Percentiles rank a stretch among this genome's conserved stretches.
Evolutionary conservation across 2,797 vertebrate species (phyloP).

Genomic region (Crax fasciolata): DNA sequence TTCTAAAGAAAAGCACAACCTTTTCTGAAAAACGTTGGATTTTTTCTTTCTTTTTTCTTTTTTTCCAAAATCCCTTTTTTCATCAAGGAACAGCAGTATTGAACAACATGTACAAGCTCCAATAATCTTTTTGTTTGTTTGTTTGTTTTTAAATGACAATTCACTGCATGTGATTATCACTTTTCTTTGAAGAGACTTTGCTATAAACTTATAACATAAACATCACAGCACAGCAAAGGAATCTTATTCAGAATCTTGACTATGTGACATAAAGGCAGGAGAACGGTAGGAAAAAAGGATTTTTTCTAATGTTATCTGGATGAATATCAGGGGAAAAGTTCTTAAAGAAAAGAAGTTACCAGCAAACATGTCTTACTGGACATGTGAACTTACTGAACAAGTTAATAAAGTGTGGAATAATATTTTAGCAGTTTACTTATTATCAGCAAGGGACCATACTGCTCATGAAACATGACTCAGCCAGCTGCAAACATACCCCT

Average conservation of each 20-base stretch:
- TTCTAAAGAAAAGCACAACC: not conserved
- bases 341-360: conserved; percentile 37
- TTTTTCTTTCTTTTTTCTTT: not conserved
- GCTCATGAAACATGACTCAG: conserved; percentile 74
- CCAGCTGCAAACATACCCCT: conserved; percentile 72
- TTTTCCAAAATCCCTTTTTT: accelerated
- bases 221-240: not conserved
- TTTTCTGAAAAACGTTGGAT: not conserved
- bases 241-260: not conserved
- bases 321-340: conserved; percentile 43
- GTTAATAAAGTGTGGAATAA: conserved; percentile 64
- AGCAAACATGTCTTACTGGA: conserved; percentile 8
- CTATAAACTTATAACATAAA: not conserved
- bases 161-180: not conserved
- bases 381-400: conserved; percentile 6
- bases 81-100: not conserved
- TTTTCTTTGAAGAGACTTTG: not conserved
- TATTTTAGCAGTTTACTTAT: conserved; percentile 71
- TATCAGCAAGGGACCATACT: conserved; percentile 71
- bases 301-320: conserved; percentile 46
- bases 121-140: not conserved
- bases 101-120: accelerated
- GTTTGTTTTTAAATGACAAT: not conserved
- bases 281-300: not conserved
- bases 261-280: not conserved